phyloP scores from a whole-genome alignment of 2,888 invertebrate genomes.

The Aspidiotus rigidus region DNA sequence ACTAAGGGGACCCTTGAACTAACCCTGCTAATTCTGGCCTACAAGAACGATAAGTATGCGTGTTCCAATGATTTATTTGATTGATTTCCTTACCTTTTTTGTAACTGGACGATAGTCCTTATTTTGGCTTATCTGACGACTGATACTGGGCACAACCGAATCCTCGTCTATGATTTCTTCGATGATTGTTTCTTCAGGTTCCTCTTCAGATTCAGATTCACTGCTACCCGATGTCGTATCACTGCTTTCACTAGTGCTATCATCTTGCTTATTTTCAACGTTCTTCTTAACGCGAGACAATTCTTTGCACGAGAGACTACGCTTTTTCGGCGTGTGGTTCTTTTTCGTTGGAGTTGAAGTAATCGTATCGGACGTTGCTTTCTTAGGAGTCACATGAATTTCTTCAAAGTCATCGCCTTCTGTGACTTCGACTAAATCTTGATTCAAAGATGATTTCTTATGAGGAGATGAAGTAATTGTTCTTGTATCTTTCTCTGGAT shows the following conservation, averaged over 20 bases:
- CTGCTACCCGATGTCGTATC: not conserved
- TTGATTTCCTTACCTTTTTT: too few relatives aligned
- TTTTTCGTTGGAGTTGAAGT: not conserved
- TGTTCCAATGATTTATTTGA: too few relatives aligned
- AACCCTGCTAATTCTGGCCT: too few relatives aligned
- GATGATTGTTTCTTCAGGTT: not conserved
- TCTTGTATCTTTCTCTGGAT: too few relatives aligned
- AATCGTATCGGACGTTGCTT: not conserved
- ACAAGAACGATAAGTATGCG: too few relatives aligned
- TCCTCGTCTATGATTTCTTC: conserved; percentile 15
- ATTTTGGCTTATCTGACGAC: too few relatives aligned
- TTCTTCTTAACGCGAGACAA: not conserved
- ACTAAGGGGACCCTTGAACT: too few relatives aligned
- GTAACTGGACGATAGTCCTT: too few relatives aligned
- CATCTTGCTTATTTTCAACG: not conserved
- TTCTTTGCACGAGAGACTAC: not conserved
- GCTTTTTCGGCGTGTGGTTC: not conserved
- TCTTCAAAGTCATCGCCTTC: not conserved
- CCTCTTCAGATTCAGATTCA: not conserved
- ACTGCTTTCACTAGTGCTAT: not conserved
- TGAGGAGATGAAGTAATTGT: too few relatives aligned
- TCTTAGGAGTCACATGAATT: not conserved
- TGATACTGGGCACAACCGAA: not conserved
- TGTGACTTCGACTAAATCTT: not conserved
- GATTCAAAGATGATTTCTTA: not conserved